Evolutionary conservation across 1,140 invertebrate genomes (phyloP).

Genomic region (Chymomyza costata): DNA sequence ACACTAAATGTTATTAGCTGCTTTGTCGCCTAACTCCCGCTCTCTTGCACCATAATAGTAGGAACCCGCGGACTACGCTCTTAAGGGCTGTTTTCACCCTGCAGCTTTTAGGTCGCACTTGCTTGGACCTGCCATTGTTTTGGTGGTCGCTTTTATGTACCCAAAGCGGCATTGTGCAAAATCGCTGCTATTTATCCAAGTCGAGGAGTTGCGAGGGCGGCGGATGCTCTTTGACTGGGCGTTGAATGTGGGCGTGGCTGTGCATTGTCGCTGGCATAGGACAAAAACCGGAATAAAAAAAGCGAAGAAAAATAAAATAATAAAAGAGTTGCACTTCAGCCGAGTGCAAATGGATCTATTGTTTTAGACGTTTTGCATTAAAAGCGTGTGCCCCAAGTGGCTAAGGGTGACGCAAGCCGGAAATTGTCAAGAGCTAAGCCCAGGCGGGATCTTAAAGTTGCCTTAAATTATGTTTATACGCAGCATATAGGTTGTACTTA

Average conservation of each 20-base stretch:
- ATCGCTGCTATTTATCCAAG: slow-evolving; percentile 53
- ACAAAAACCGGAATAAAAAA: too few relatives aligned
- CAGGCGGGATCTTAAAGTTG: slow-evolving; percentile 26
- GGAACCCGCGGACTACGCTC: too few relatives aligned
- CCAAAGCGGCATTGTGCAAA: slow-evolving; percentile 19
- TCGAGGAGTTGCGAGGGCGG: slow-evolving; percentile 21
- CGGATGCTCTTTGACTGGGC: slow-evolving; percentile 61
- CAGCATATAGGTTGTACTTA: too few relatives aligned
- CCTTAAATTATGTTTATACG: slow-evolving; percentile 28
- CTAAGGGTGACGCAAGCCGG: slow-evolving; percentile 37
- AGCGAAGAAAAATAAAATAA: too few relatives aligned
- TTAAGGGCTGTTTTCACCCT: too few relatives aligned
- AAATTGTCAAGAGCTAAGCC: slow-evolving; percentile 32
- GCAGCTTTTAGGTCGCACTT: too few relatives aligned
- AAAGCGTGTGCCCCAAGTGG: slow-evolving; percentile 24
- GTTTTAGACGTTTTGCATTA: slow-evolving; percentile 47
- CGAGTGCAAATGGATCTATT: slow-evolving; percentile 61
- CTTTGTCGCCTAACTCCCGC: slow-evolving; percentile 41
- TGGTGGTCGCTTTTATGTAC: slow-evolving; percentile 33
- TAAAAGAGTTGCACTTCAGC: slow-evolving; percentile 63
- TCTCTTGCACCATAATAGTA: not conserved
- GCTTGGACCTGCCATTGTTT: slow-evolving; percentile 39
- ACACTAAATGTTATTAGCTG: slow-evolving; percentile 58
- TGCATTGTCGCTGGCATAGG: slow-evolving; percentile 11
- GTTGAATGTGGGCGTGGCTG: too few relatives aligned